A percentile compares a stretch with the other conserved stretches of the same genome.
These are phyloP conservation scores for Hoplodrina ambigua DNA, from an alignment of 2,888 invertebrate species.

Conservation along the genomic window DNA sequence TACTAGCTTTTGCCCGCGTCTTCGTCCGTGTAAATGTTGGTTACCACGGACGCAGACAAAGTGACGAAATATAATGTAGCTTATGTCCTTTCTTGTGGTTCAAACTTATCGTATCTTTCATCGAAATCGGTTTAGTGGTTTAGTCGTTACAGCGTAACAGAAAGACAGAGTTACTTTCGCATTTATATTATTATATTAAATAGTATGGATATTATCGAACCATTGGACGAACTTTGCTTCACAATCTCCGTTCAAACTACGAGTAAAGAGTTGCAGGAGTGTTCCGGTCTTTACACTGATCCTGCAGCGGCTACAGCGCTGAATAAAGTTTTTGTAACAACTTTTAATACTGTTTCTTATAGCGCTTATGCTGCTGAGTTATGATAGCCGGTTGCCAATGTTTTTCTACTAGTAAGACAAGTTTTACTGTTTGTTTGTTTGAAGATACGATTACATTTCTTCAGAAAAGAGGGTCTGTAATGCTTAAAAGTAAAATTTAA, in stretches of 20 bases:
- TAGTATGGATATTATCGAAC: not conserved
- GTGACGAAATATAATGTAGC: too few relatives aligned
- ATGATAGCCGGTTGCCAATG: slow-evolving; percentile 46
- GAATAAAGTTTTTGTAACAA: slow-evolving; percentile 71
- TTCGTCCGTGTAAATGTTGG: too few relatives aligned
- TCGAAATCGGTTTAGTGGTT: too few relatives aligned
- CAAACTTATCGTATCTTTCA: too few relatives aligned
- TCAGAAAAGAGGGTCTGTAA: not conserved
- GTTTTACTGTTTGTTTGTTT: slow-evolving; percentile 31
- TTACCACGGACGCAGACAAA: too few relatives aligned
- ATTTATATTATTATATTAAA: too few relatives aligned
- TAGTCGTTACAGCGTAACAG: too few relatives aligned
- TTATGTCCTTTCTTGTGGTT: too few relatives aligned
- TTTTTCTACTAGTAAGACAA: slow-evolving; percentile 41
- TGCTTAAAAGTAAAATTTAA: not conserved
- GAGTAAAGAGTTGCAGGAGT: slow-evolving; percentile 21
- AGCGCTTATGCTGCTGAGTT: slow-evolving; percentile 61
- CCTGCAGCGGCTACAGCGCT: slow-evolving; percentile 48
- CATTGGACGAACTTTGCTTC: slow-evolving; percentile 2
- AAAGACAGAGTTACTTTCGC: too few relatives aligned
- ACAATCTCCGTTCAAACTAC: slow-evolving; percentile 11
- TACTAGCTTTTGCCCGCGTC: too few relatives aligned
- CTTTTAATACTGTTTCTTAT: slow-evolving; percentile 78
- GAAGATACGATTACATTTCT: slow-evolving; percentile 14
- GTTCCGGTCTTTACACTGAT: slow-evolving; percentile 45